phyloP scores from a whole-genome alignment of 2,797 vertebrate species.

The Neopelma chrysocephalum region DNA sequence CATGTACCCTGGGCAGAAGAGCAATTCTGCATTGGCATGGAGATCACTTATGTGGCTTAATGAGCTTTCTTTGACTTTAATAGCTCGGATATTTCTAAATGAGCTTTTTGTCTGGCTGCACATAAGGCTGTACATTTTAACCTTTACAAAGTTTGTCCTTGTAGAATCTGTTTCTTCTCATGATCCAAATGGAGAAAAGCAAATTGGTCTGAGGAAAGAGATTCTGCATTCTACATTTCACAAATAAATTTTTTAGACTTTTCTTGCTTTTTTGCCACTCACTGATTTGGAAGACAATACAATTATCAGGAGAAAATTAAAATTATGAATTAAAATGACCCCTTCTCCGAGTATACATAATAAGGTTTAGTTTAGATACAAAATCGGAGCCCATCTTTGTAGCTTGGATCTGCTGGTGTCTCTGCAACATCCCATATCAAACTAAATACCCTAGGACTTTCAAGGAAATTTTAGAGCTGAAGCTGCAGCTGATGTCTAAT shows the following conservation, averaged over 20 bases:
- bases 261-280: background rate
- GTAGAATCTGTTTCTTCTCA: background rate
- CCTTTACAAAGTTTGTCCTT: background rate
- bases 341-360: background rate
- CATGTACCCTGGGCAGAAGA: background rate
- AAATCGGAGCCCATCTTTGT: background rate
- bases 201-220: background rate
- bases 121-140: background rate
- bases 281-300: background rate
- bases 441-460: background rate
- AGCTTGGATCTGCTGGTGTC: background rate
- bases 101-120: background rate
- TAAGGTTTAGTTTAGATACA: background rate
- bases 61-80: constrained; percentile 3
- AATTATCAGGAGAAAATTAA: background rate
- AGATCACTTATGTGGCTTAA: background rate
- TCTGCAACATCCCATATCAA: background rate
- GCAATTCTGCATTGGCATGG: background rate
- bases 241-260: background rate
- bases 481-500: constrained; percentile 18
- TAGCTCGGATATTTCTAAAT: background rate
- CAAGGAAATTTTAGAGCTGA: background rate
- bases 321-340: background rate
- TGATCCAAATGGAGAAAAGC: background rate
- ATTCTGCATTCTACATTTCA: background rate